Evolutionary conservation across 2,797 vertebrate genomes (phyloP).

Genomic region (Acomys russatus): DNA sequence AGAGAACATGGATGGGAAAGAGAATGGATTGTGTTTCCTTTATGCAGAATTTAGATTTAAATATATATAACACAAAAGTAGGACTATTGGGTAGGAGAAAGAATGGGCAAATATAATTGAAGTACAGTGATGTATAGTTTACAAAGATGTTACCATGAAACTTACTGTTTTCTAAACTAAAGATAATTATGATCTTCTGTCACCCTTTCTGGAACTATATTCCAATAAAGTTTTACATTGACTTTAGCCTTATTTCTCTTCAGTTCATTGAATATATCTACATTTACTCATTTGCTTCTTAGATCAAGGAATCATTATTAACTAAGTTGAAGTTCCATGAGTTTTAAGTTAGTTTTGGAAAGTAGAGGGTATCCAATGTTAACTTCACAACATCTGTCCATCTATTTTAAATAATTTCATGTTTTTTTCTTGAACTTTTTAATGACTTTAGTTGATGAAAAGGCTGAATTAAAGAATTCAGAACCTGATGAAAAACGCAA

Average conservation of each 20-base stretch:
- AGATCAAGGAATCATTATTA: slow-evolving; percentile 45
- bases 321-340: slow-evolving; percentile 34
- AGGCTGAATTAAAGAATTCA: slow-evolving; percentile 74
- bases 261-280: slow-evolving; percentile 13
- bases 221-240: slow-evolving; percentile 33
- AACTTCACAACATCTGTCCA: slow-evolving; percentile 13
- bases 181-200: background rate
- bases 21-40: background rate
- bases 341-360: slow-evolving; percentile 53
- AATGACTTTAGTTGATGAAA: slow-evolving; percentile 76
- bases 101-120: background rate
- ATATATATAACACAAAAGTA: background rate
- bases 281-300: slow-evolving; percentile 38
- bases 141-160: background rate
- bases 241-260: background rate
- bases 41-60: background rate
- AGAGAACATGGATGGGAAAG: background rate
- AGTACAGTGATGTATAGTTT: background rate
- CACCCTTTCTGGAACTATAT: slow-evolving; percentile 12
- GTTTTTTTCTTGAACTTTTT: slow-evolving; percentile 57
- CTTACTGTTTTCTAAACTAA: background rate
- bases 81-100: background rate
- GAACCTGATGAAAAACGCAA: slow-evolving; percentile 81
- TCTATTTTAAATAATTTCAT: slow-evolving; percentile 54
- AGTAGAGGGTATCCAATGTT: background rate